These are phyloP conservation scores for Corynorhinus townsendii DNA, from an alignment of 2,113 vertebrate species.

Conservation along the genomic window DNA sequence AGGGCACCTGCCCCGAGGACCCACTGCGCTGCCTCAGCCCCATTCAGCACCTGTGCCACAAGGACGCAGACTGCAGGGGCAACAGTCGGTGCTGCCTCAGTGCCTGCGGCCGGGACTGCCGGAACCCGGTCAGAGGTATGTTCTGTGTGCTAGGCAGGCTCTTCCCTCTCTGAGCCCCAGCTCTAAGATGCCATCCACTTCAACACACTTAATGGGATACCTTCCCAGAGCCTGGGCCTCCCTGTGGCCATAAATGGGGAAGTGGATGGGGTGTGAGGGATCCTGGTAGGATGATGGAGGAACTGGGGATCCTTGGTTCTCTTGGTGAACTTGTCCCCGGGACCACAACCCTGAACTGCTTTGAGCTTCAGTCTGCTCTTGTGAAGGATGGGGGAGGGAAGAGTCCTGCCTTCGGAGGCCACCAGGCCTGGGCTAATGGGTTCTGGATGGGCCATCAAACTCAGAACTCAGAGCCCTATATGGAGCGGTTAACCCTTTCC, in stretches of 20 bases:
- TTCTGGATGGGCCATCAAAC: not conserved
- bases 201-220: not conserved
- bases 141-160: rapidly evolving
- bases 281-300: not conserved
- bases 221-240: not conserved
- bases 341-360: not conserved
- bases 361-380: not conserved
- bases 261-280: not conserved
- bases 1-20: slow-evolving; percentile 44
- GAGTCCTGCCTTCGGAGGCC: not conserved
- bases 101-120: slow-evolving; percentile 66
- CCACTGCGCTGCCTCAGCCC: slow-evolving; percentile 27
- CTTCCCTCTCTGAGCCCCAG: not conserved
- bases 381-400: not conserved
- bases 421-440: not conserved
- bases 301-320: not conserved
- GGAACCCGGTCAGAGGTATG: slow-evolving; percentile 42
- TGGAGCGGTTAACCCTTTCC: not conserved
- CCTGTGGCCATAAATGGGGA: not conserved
- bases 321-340: not conserved
- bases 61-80: slow-evolving; percentile 4
- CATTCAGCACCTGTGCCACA: slow-evolving; percentile 35
- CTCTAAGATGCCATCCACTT: not conserved
- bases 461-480: not conserved
- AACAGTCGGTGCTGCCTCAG: not conserved